A percentile compares a stretch with the other conserved stretches of the same genome.
These are phyloP conservation scores for Petrocephalus zakoni DNA, from an alignment of 2,113 vertebrate genomes.

Conservation along the genomic window DNA sequence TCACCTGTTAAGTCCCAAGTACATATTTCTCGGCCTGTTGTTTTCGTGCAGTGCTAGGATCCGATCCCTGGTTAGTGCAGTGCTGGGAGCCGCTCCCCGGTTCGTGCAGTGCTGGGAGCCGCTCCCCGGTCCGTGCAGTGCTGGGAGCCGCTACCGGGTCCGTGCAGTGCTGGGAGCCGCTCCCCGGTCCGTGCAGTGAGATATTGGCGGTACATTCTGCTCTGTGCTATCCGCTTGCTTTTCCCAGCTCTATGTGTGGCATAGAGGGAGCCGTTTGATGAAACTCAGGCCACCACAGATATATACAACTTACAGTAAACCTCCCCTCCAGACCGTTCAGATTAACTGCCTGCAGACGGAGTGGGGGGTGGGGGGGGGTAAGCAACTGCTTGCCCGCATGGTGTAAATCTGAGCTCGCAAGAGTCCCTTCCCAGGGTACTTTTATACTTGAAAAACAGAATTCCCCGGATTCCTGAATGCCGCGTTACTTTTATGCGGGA, in stretches of 20 bases:
- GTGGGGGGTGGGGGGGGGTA: background rate
- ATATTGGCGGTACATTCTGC: background rate
- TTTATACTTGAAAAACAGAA: constrained; percentile 20
- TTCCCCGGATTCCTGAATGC: constrained; percentile 33
- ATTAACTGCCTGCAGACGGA: background rate
- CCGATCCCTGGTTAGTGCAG: background rate
- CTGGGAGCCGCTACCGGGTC: too few species aligned
- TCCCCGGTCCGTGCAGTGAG: background rate
- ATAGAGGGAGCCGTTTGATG: background rate
- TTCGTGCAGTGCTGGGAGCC: too few species aligned
- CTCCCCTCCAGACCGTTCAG: background rate
- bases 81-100: too few species aligned
- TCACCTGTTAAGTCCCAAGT: background rate
- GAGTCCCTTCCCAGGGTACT: constrained; percentile 1
- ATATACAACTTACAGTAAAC: background rate
- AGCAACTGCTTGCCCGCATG: too few species aligned
- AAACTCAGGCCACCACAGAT: background rate
- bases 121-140: too few species aligned
- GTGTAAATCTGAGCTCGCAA: constrained; percentile 9
- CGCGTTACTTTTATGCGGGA: constrained; percentile 6
- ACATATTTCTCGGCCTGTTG: background rate
- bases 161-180: background rate
- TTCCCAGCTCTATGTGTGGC: background rate
- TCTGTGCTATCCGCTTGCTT: too few species aligned
- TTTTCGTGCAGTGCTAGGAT: background rate